Percentiles rank a stretch among this genome's conserved stretches.
These are phyloP conservation scores for Palloptera scutellata DNA, from an alignment of 2,888 invertebrate genomes.

Conservation along the genomic window DNA sequence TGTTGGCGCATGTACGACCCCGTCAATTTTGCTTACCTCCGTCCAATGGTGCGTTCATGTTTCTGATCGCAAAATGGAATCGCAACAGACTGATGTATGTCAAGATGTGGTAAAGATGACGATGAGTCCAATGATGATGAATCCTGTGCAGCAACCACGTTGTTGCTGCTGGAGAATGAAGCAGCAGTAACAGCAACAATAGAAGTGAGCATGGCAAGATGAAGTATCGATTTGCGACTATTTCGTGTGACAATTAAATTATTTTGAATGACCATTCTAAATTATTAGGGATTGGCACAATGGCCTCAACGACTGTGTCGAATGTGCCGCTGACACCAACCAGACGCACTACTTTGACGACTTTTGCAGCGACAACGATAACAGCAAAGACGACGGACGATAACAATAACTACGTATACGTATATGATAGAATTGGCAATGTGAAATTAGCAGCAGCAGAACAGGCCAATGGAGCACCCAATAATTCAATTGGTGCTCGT, in stretches of 20 bases:
- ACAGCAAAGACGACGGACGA: conserved; percentile 24
- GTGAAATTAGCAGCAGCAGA: not conserved
- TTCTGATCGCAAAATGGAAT: conserved; percentile 58
- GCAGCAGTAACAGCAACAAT: conserved; percentile 50
- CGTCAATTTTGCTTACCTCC: conserved; percentile 56
- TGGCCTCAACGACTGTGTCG: conserved; percentile 30
- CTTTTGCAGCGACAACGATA: conserved; percentile 33
- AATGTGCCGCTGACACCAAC: conserved; percentile 25
- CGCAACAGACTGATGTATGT: conserved; percentile 31
- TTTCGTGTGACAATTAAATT: conserved; percentile 47
- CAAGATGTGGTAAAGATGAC: too few species aligned
- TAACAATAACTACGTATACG: conserved; percentile 37
- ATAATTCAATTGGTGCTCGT: conserved; percentile 45
- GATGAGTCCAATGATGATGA: not conserved
- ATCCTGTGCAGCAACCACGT: conserved; percentile 22
- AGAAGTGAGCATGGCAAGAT: conserved; percentile 53
- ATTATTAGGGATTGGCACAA: conserved; percentile 6
- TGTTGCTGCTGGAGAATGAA: conserved; percentile 27
- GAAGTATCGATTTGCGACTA: conserved; percentile 49
- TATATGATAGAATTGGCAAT: conserved; percentile 1
- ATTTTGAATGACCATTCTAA: conserved; percentile 51
- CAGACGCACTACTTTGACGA: conserved; percentile 19
- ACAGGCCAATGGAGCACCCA: conserved; percentile 44
- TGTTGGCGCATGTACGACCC: not conserved
- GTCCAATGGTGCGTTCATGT: conserved; percentile 56